Percentiles rank a stretch among this genome's conserved stretches.
Conservation (phyloP, 2,888 invertebrate species). For the Tiliacea aurago region DNA sequence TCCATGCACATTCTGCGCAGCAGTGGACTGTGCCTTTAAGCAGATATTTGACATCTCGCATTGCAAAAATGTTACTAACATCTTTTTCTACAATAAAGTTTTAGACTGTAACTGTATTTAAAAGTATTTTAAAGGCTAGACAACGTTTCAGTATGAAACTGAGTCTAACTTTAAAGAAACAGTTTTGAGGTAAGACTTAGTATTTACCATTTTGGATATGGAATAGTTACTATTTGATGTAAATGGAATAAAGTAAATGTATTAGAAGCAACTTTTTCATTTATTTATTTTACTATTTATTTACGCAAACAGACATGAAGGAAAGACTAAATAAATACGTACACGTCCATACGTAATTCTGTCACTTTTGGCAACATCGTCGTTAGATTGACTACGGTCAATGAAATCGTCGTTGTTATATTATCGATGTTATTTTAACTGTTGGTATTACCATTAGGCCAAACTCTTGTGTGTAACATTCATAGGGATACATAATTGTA, state of each 20-base stretch:
- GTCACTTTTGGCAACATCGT: not conserved
- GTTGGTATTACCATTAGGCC: too few species aligned
- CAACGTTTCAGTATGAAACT: constrained; percentile 42
- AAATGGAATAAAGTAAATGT: constrained; percentile 85
- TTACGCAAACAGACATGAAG: not conserved
- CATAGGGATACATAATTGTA: not conserved
- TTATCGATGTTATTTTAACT: not conserved
- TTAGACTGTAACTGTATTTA: constrained; percentile 53
- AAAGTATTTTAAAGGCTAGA: constrained; percentile 51
- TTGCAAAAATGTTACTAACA: constrained; percentile 24
- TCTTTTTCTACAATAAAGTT: constrained; percentile 43
- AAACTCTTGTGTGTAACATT: not conserved
- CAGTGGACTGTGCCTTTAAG: not conserved
- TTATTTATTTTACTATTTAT: not conserved
- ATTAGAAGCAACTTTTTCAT: constrained; percentile 72
- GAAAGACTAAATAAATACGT: not conserved
- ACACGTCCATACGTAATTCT: not conserved
- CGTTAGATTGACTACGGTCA: not conserved
- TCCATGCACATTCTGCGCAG: not conserved
- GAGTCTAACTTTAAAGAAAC: constrained; percentile 51
- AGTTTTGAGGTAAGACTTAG: constrained; percentile 67
- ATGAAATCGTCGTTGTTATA: too few species aligned
- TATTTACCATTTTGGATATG: constrained; percentile 80
- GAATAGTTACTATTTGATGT: constrained; percentile 85
- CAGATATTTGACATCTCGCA: constrained; percentile 4